A percentile compares a stretch with the other conserved stretches of the same genome.
Conservation (phyloP, 2,113 vertebrate genomes). For the Romanogobio albipinnatus region DNA sequence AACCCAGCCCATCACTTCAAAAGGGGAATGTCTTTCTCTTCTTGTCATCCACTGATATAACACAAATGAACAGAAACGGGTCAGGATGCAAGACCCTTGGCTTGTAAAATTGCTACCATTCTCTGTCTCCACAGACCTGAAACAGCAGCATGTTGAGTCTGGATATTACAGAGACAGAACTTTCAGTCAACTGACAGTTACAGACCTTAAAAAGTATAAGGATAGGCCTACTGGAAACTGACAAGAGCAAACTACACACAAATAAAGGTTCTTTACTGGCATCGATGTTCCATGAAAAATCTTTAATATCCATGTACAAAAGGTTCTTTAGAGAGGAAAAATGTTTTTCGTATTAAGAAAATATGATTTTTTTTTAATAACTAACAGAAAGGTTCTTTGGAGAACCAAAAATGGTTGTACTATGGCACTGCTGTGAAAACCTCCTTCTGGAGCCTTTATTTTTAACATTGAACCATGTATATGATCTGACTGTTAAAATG, state of each 20-base stretch:
- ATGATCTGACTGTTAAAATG: too few species aligned
- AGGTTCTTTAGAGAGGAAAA: too few species aligned
- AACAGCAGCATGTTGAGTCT: constrained; percentile 18
- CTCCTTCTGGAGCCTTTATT: too few species aligned
- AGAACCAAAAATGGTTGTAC: too few species aligned
- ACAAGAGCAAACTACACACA: neutral
- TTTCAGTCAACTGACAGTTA: constrained; percentile 23
- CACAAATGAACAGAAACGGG: constrained; percentile 60
- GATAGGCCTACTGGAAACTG: neutral
- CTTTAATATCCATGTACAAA: too few species aligned
- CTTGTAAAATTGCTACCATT: constrained; percentile 60
- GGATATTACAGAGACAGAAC: constrained; percentile 35
- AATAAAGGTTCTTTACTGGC: too few species aligned
- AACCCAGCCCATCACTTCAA: constrained; percentile 59
- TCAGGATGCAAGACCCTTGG: constrained; percentile 56
- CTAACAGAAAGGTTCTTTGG: too few species aligned
- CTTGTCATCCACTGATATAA: constrained; percentile 43
- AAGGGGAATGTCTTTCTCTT: constrained; percentile 37
- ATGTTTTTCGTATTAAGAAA: too few species aligned
- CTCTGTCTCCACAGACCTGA: constrained; percentile 40
- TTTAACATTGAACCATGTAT: too few species aligned
- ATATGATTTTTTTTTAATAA: too few species aligned
- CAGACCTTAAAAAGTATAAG: neutral
- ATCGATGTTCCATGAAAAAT: too few species aligned
- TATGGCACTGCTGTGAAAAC: too few species aligned